Evolutionary conservation across 2,888 invertebrate genomes (phyloP).

Genomic region (Stenurella melanura): DNA sequence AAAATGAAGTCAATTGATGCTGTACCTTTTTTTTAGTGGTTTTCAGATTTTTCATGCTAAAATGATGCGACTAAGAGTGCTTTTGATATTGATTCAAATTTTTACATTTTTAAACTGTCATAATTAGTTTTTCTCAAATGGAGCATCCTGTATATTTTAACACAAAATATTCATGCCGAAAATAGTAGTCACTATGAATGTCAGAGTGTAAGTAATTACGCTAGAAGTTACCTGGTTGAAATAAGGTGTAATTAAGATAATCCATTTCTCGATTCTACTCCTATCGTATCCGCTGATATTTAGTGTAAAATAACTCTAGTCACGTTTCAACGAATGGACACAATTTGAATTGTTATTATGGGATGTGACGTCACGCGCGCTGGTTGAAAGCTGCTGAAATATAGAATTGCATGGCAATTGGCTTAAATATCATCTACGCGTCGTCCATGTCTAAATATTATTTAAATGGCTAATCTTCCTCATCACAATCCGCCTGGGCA

Average conservation of each 20-base stretch:
- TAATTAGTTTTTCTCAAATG: no score
- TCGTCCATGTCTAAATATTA: slow-evolving; percentile 65
- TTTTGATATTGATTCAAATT: no score
- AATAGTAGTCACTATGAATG: no score
- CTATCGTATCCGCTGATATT: slow-evolving; percentile 6
- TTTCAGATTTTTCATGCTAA: no score
- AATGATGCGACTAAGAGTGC: no score
- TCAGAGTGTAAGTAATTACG: neutral
- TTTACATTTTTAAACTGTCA: no score
- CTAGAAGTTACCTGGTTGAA: neutral
- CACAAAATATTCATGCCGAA: no score
- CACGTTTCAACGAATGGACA: slow-evolving; percentile 57
- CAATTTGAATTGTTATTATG: slow-evolving; percentile 56
- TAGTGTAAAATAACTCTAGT: slow-evolving; percentile 44
- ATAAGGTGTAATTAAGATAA: neutral
- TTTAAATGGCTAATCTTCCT: slow-evolving; percentile 63
- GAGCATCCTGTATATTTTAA: no score
- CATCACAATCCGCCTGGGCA: slow-evolving; percentile 43
- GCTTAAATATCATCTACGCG: slow-evolving; percentile 55
- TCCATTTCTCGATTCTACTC: slow-evolving; percentile 3
- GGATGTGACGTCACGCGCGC: slow-evolving; percentile 57
- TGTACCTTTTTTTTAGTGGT: no score
- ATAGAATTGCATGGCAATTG: slow-evolving; percentile 57
- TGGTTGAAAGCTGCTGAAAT: slow-evolving; percentile 50
- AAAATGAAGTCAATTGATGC: no score